Evolutionary conservation across 2,113 vertebrate species (phyloP), one percentile per base, ranked within the genome.

Genomic region (Hemiscyllium ocellatum): DNA sequence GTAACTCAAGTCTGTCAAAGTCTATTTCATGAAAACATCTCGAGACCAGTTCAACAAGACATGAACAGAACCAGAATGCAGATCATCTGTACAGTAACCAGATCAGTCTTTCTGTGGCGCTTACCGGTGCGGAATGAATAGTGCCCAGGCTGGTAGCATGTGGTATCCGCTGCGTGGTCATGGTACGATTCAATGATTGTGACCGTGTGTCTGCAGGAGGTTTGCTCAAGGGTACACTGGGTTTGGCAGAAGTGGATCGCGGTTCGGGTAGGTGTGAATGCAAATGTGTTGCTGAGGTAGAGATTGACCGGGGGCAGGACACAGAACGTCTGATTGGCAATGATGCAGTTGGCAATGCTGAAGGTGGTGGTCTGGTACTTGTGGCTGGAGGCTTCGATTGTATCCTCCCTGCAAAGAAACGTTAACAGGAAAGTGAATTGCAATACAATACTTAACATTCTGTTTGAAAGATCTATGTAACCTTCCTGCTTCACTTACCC

Each of bases 251-350:
- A 61, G 97, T 86, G 0, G 97, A 97, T 52, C 98, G 98, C 4
- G 96, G 97, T 95, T 99, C 99, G 47, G 95, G 96, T 76, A 96
- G 97, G 95, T 98, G 98, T 0, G 98, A 97, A 95, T 98, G 98
- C 0, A 98, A 97, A 56, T 98, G 98, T 95, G 96, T 95, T 95
- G 97, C 97, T 56, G 99, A 97, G 42, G 98, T 96, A 33, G 99
- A 98, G 94, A 99, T 99, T 95, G 99, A 99, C 70, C 99, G 98
- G 13, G 99, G 99, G 96, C 99, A 99, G 96, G 99, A 99, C 96
- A 99, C 98, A 56, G 99, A 99, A 96, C 99, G 98, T 80, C 98
- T 97, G 96, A 99, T 99, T 96, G 98, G 98, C 47, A 98, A 98
- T 47, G 98, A 95, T 13, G 97, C 97, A 8, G 97, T 97, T 0